Evolutionary conservation across 2,888 invertebrate species (phyloP), one percentile per base, ranked within the genome.

Genomic region (Laspeyria flexula): DNA sequence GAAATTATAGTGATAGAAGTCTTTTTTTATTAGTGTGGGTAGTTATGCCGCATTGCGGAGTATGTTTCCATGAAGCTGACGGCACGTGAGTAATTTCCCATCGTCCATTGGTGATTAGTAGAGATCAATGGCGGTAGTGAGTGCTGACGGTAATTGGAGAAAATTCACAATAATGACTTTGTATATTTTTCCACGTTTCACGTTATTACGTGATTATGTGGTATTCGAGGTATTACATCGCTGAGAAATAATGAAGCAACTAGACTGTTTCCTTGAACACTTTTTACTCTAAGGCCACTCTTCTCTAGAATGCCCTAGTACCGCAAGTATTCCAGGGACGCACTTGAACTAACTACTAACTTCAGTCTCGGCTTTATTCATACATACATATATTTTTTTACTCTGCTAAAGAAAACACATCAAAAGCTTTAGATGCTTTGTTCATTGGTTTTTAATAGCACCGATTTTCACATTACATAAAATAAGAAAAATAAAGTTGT

Each of bases 21-120:
- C 27, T 40, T 35, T 21, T 35, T 47, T 43, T 30, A 40, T 25
- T 29, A 42, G 18, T 41, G 33, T 40, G 47, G 21, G 49, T 56
- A 55, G 51, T 59, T 47, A 50, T 56, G 60, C 65, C 56, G 71
- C 74, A 74, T 55, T 74, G 72, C 74, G 68, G 66, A 48, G 50
- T 49, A 53, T 44, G 50, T 64, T 73, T 70, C 70, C 49, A 59
- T 50, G 70, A 66, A 73, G 50, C 33, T 50, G 49, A 55, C 45
- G 42, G 51, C 58, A 62, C 61, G 60, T 71, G 59, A 55, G 59
- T 50, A 71, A 60, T 67, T 65, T 67, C 55, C 68, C 54, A 60
- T 60, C 51, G 53, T 50, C 40, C 53, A 43, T 39, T 39, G 63
- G 53, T 52, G 54, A 67, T 71, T 60, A 67, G 48, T 45, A 9